Percentiles rank a stretch among this genome's conserved stretches.
Conservation (phyloP, 2,888 invertebrate species). For the Rhingia rostrata region DNA sequence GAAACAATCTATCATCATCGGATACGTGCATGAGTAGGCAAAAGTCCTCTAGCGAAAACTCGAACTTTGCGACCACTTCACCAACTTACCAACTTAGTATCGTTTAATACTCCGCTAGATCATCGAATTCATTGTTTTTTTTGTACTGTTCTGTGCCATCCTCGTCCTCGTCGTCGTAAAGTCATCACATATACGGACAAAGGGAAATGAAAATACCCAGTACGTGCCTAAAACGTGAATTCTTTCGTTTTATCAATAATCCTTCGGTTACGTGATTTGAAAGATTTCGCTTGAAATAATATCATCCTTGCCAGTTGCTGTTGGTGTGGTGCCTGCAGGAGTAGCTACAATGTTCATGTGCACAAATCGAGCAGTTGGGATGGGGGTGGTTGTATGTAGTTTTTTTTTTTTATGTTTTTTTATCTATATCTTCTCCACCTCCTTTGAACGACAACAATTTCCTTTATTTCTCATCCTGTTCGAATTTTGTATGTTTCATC, state of each 20-base stretch:
- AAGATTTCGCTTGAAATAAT: constrained; percentile 49
- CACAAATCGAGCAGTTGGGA: not conserved
- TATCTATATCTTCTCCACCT: constrained; percentile 24
- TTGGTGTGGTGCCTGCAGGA: constrained; percentile 1
- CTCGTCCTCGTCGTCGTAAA: constrained; percentile 11
- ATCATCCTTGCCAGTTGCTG: constrained; percentile 6
- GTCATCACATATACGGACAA: constrained; percentile 4
- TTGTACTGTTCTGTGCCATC: not conserved
- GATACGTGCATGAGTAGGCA: constrained; percentile 71
- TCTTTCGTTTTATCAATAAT: constrained; percentile 70
- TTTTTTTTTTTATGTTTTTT: constrained; percentile 6
- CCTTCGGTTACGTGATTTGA: constrained; percentile 71
- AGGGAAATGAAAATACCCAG: constrained; percentile 42
- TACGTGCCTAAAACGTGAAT: constrained; percentile 73
- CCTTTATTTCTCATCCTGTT: constrained; percentile 71
- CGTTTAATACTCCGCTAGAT: constrained; percentile 61
- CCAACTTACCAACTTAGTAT: constrained; percentile 59
- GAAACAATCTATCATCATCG: constrained; percentile 72
- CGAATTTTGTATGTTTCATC: constrained; percentile 36
- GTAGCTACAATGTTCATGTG: constrained; percentile 53
- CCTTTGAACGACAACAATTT: constrained; percentile 57
- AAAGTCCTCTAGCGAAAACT: constrained; percentile 60
- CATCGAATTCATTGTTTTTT: constrained; percentile 33
- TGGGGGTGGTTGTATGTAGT: not conserved
- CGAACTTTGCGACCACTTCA: constrained; percentile 54